Evolutionary conservation across 2,113 vertebrate species (phyloP).

Genomic region (Rattus norvegicus): GRCr8 NC_086021.1:167825501-167826000

Average conservation of each 20-base stretch:
- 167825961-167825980: background rate
- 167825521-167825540: background rate
- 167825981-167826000: rapidly evolving
- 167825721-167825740: background rate
- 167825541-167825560: background rate
- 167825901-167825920: background rate
- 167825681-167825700: background rate
- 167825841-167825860: background rate
- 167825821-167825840: background rate
- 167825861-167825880: background rate
- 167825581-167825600: background rate
- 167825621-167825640: background rate
- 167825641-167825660: background rate
- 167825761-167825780: background rate
- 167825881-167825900: background rate
- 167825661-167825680: background rate
- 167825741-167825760: background rate
- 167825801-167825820: background rate
- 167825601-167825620: background rate
- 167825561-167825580: background rate
- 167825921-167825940: background rate
- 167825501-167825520: background rate
- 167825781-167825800: background rate
- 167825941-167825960: background rate
- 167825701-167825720: background rate